Conservation (phyloP, 2,113 vertebrate species). For the Xiphias gladius region DNA sequence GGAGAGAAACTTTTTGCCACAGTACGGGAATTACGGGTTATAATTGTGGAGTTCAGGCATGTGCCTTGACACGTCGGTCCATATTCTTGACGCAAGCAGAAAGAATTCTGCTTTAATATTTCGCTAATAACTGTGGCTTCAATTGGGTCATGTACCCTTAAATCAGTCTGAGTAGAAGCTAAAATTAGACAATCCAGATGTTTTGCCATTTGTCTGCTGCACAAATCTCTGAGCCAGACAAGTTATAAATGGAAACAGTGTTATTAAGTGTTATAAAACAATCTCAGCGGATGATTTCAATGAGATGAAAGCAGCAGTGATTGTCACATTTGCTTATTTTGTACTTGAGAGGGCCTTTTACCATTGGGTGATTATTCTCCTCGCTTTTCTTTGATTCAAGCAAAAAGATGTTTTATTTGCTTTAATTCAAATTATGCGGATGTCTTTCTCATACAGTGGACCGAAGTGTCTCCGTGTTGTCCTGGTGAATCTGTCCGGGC, state of each 20-base stretch:
- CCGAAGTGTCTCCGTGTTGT: background rate
- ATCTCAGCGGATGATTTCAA: constrained; percentile 21
- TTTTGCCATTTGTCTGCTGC: constrained; percentile 49
- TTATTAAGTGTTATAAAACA: background rate
- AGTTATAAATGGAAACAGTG: constrained; percentile 56
- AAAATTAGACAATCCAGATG: constrained; percentile 72
- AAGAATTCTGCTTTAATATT: constrained; percentile 11
- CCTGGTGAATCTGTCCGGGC: background rate
- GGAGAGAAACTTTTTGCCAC: constrained; percentile 34
- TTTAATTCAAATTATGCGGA: background rate
- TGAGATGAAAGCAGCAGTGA: background rate
- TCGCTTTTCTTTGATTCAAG: background rate
- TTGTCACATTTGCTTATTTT: constrained; percentile 35
- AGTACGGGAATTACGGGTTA: constrained; percentile 12
- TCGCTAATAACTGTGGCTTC: constrained; percentile 20
- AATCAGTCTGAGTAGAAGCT: constrained; percentile 55
- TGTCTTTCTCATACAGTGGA: background rate
- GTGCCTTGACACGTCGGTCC: constrained; percentile 22
- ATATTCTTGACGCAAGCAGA: background rate
- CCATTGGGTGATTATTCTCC: background rate
- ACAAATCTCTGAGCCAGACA: constrained; percentile 27
- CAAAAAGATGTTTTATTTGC: background rate
- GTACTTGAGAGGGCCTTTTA: constrained; percentile 35
- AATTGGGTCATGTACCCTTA: constrained; percentile 19
- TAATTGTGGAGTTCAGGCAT: constrained; percentile 37